Base-by-base conservation (phyloP, 2,797 vertebrate species). In the Lepilemur ruficaudatus region DNA sequence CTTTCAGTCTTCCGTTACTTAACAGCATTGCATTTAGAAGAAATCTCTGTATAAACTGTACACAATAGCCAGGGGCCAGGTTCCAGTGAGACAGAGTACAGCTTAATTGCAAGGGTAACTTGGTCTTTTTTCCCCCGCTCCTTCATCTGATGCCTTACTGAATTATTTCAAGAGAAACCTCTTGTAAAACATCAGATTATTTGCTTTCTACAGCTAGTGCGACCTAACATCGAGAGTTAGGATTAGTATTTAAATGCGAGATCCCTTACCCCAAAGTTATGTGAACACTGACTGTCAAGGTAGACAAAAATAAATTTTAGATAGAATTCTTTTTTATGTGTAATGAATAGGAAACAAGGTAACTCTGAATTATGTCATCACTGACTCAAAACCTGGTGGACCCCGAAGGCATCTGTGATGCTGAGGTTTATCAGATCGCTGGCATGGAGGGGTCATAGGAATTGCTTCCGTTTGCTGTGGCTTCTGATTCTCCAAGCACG, bases 131-230 rank as follows among this genome's bases (percentile, higher is more conserved):
- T 69, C 59, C 12, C 8, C 5, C 70, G 67, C 8, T 38, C 67
- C 67, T 87, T 86, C 72, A 38, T 91, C 73, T 91, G 83, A 86
- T 86, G 73, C 35, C 41, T 93, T 89, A 73, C 75, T 83, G 81
- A 94, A 96, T 94, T 82, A 96, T 94, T 96, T 90, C 87, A 67
- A 69, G 84, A 94, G 80, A 91, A 97, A 92, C 20, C 69, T 90
- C 38, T 43, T 73, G 52, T 87, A 76, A 93, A 96, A 82, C 23
- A 52, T 85, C 73, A 46, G 78, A 85, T 90, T 73, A 52, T 65
- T 88, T 81, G 48, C 87, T 70, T 78, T 90, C 83, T 70, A 9
- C 28, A 23, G 22, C 65, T 55, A 43, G 65, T 52, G 20, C 52
- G 67, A 73, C 14, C 32, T 75, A 82, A 6, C 41, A 55, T 28